These are phyloP conservation scores for Dynastes hyllus DNA, from an alignment of 2,888 invertebrate species.

Conservation along the genomic window DNA sequence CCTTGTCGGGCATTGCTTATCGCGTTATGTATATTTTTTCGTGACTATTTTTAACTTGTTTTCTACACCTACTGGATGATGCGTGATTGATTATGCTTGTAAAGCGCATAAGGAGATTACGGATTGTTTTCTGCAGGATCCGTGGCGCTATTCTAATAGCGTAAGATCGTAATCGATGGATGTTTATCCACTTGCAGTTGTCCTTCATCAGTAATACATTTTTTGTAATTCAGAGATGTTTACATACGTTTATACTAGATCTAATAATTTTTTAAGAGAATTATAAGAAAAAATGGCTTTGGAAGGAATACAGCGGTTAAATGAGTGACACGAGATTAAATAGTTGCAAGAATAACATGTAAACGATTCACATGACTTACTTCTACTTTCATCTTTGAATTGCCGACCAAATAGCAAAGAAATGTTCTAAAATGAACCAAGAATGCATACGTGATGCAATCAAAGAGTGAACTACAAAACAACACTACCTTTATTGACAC, in stretches of 20 bases:
- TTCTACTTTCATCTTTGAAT: too few relatives aligned
- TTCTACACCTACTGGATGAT: constrained; percentile 37
- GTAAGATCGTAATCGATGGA: too few relatives aligned
- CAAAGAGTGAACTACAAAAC: too few relatives aligned
- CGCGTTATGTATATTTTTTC: constrained; percentile 23
- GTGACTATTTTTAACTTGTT: constrained; percentile 44
- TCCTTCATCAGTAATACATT: neutral
- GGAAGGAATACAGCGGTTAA: too few relatives aligned
- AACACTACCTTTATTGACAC: too few relatives aligned
- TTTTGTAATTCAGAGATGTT: neutral
- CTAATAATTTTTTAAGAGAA: neutral
- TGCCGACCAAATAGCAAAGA: too few relatives aligned
- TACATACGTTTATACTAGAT: neutral
- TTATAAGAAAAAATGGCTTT: neutral
- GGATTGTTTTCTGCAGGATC: constrained; percentile 3
- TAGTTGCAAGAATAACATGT: too few relatives aligned
- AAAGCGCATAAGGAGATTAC: constrained; percentile 39
- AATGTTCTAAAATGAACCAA: too few relatives aligned
- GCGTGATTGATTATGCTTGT: constrained; percentile 32
- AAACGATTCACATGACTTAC: too few relatives aligned
- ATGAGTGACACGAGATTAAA: too few relatives aligned
- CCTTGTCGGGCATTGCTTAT: constrained; percentile 20
- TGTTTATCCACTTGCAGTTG: neutral
- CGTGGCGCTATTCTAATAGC: constrained; percentile 15
- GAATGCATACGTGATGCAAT: too few relatives aligned